Percentiles rank a stretch among this genome's conserved stretches.
phyloP scores from a whole-genome alignment of 2,113 vertebrate species.

The Pseudorhombus dupliciocellatus region DNA sequence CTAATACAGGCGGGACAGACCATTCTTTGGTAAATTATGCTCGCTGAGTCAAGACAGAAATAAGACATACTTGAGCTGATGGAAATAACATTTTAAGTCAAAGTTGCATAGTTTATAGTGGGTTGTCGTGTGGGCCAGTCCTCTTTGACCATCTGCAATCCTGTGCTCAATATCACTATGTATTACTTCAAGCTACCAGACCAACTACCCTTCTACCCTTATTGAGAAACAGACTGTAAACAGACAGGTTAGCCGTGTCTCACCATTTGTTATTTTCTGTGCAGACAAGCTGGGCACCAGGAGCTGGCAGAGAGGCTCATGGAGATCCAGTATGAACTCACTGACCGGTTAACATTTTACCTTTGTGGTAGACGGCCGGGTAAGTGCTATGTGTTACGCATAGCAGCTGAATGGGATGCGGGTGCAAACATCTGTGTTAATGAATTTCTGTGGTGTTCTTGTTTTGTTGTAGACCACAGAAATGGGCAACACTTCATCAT shows the following conservation, averaged over 20 bases:
- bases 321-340: constrained; percentile 97
- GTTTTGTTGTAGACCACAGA: constrained; percentile 90
- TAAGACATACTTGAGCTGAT: not conserved
- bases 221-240: not conserved
- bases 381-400: constrained; percentile 61
- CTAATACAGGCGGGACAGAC: not conserved
- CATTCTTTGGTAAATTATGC: not conserved
- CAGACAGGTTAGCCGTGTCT: no score
- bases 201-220: not conserved
- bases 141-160: no score
- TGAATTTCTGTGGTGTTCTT: not conserved
- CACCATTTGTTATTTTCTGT: constrained; percentile 24
- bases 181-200: no score
- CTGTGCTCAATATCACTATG: no score
- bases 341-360: constrained; percentile 96
- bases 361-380: constrained; percentile 97
- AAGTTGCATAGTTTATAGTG: no score
- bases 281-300: constrained; percentile 94
- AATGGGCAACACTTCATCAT: constrained; percentile 97
- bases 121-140: no score
- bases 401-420: not conserved
- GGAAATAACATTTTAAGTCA: no score
- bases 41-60: constrained; percentile 3
- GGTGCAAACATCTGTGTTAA: not conserved
- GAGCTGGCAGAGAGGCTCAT: constrained; percentile 93